Base-by-base conservation (phyloP, 2,888 invertebrate genomes). In the Nomada flava region DNA sequence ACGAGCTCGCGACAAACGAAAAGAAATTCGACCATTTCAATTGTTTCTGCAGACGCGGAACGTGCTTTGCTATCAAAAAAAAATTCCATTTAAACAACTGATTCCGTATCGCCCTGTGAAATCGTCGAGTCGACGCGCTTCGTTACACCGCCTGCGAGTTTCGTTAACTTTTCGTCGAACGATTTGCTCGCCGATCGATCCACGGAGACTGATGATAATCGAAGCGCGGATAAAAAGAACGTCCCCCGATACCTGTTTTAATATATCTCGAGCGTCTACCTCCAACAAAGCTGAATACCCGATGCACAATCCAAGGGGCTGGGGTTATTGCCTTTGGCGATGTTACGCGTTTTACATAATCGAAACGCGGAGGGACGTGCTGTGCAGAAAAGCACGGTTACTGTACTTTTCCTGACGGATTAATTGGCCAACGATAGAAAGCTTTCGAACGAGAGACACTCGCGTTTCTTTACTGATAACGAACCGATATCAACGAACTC, bases 241-340 rank as follows among this genome's bases (percentile, higher is more conserved):
- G 26, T 36, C 55, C 63, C 36, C 50, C n/a, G 15, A 13, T 52
- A n/a, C 9, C 52, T 15, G 52, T 13, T 52, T 52, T 36, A 36
- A 71, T 76, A 63, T 29, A 67, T 20, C 44, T 20, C 44, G 15
- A 62, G 47, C 13, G 42, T 18, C 20, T 36, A 36, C 36, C 0
- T n/a, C 5, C 9, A 15, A 60, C 20, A 42, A 53, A 29, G 36
- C 2, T 10, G 13, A 29, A 57, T 73, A 44, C 20, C 36, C 47
- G 52, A 47, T 52, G 59, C 13, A n/a, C 42, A 52, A 5, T 23
- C 29, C 15, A 13, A 11, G 47, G 15, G 42, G 44, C 26, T 20
- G 13, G 44, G 18, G 11, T 78, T n/a, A 78, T 42, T 78, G 73
- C 18, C n/a, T 0, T 20, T 44, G 29, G 23, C 36, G 50, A 15